Percentiles rank a stretch among this genome's conserved stretches.
These are phyloP conservation scores for Trimorus sp. DNA, from an alignment of 2,888 invertebrate genomes.

Conservation along the genomic window DNA sequence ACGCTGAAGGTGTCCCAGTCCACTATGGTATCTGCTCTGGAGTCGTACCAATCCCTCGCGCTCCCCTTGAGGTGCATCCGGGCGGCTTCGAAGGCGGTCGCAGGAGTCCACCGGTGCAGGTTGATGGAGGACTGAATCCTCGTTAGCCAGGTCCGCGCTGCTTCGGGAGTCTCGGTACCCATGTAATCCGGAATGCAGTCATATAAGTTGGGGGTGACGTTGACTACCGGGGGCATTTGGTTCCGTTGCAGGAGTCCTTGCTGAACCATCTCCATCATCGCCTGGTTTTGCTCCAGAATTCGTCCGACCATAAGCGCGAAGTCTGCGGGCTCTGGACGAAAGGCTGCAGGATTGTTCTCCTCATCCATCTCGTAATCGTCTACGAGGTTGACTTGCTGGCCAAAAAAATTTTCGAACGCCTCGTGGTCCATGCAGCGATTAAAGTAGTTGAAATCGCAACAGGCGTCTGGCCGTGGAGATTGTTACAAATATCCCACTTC, in stretches of 20 bases:
- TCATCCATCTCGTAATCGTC: too few relatives aligned
- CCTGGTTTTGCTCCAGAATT: conserved; percentile 8
- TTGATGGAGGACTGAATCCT: conserved; percentile 18
- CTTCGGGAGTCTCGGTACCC: conserved; percentile 7
- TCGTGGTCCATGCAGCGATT: too few relatives aligned
- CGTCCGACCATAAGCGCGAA: neutral
- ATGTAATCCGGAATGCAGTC: too few relatives aligned
- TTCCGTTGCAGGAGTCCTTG: too few relatives aligned
- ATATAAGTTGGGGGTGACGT: too few relatives aligned
- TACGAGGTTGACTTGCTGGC: too few relatives aligned
- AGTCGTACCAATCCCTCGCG: conserved; percentile 39
- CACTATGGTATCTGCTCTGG: neutral
- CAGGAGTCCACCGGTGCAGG: conserved; percentile 22
- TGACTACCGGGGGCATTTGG: too few relatives aligned
- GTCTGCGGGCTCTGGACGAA: neutral
- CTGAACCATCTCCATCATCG: conserved; percentile 9
- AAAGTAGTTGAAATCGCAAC: too few relatives aligned
- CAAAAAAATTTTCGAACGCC: too few relatives aligned
- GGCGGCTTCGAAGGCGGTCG: conserved; percentile 36
- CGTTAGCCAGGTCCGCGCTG: neutral
- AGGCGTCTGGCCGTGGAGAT: too few relatives aligned
- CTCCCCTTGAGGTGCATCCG: conserved; percentile 19
- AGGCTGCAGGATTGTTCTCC: too few relatives aligned
- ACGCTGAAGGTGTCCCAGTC: conserved; percentile 28
- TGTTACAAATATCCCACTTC: too few relatives aligned